Evolutionary conservation across 2,888 invertebrate genomes (phyloP).

Genomic region (Ennomos quercinarius): DNA sequence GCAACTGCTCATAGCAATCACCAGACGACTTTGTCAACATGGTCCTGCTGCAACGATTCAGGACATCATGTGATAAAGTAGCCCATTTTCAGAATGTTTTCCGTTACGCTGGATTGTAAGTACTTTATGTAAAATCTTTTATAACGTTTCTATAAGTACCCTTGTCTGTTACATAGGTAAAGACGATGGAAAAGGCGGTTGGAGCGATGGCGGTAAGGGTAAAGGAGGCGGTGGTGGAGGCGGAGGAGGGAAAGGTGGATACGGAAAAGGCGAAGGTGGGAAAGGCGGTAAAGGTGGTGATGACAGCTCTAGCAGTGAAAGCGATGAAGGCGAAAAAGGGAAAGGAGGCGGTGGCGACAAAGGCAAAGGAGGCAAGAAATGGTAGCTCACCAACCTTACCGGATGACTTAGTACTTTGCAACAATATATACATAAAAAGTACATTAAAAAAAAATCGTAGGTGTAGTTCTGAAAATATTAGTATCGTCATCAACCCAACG

Average conservation of each 20-base stretch:
- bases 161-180: constrained; percentile 8
- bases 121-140: no score
- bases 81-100: no score
- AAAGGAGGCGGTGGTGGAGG: constrained; percentile 39
- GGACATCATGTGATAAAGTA: no score
- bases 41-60: no score
- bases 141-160: no score
- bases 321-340: constrained; percentile 24
- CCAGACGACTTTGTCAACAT: no score
- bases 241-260: constrained; percentile 19
- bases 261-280: constrained; percentile 15
- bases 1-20: not conserved
- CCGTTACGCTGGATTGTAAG: no score
- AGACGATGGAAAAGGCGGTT: constrained; percentile 17
- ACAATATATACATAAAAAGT: no score
- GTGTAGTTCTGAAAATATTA: no score
- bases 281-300: constrained; percentile 18
- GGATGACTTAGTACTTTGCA: not conserved
- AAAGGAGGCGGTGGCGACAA: constrained; percentile 21
- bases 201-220: constrained; percentile 34
- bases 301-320: constrained; percentile 28
- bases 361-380: constrained; percentile 31
- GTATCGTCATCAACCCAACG: not conserved
- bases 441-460: no score
- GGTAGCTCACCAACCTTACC: not conserved